A percentile compares a stretch with the other conserved stretches of the same genome.
phyloP scores from a whole-genome alignment of 2,888 invertebrate genomes.

The Eilema caniola region DNA sequence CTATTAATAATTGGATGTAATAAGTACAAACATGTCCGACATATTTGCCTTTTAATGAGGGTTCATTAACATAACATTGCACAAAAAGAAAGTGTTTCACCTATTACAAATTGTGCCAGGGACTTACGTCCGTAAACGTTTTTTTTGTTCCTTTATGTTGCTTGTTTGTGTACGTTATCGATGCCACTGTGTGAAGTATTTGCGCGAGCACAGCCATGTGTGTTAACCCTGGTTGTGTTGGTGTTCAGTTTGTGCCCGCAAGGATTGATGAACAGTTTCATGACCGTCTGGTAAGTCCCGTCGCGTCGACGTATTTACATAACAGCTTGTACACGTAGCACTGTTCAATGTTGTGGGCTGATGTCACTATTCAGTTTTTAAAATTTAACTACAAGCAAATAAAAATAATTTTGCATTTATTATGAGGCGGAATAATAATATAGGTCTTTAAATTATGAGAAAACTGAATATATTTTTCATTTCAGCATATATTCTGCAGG shows the following conservation, averaged over 20 bases:
- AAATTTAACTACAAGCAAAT: background rate
- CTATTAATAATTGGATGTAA: constrained; percentile 45
- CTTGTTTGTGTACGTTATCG: constrained; percentile 56
- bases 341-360: constrained; percentile 32
- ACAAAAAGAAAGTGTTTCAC: constrained; percentile 19
- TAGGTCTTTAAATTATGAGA: constrained; percentile 2
- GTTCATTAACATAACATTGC: constrained; percentile 22
- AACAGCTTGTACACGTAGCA: constrained; percentile 51
- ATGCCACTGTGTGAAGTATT: constrained; percentile 71
- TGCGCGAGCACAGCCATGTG: constrained; percentile 69
- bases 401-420: background rate
- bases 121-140: constrained; percentile 12
- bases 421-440: background rate
- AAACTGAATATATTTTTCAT: constrained; percentile 25
- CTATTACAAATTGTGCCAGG: constrained; percentile 13
- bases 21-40: constrained; percentile 32
- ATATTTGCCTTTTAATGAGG: constrained; percentile 19
- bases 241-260: constrained; percentile 93
- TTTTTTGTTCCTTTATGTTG: constrained; percentile 20
- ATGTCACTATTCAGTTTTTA: constrained; percentile 30
- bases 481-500: constrained; percentile 28
- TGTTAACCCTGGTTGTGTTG: constrained; percentile 87
- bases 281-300: constrained; percentile 94
- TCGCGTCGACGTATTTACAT: constrained; percentile 64
- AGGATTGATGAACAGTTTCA: constrained; percentile 96